phyloP scores from a whole-genome alignment of 2,888 invertebrate species.

The Meganola albula region DNA sequence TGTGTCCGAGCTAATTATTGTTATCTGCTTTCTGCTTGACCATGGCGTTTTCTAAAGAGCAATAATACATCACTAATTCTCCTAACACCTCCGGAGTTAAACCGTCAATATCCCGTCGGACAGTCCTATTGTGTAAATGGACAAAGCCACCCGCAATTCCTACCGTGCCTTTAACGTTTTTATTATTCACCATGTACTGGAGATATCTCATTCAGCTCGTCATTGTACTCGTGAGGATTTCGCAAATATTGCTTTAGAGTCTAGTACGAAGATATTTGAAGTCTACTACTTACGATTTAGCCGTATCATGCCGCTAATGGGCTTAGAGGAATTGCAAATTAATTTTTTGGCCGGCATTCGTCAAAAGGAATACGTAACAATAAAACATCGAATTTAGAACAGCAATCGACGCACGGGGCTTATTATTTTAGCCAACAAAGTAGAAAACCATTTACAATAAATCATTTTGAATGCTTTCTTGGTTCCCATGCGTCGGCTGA shows the following conservation, averaged over 20 bases:
- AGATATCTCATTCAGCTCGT: conserved; percentile 62
- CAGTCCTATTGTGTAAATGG: conserved; percentile 50
- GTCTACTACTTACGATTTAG: conserved; percentile 39
- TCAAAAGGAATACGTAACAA: conserved; percentile 56
- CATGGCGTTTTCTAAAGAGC: conserved; percentile 61
- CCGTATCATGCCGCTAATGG: conserved; percentile 47
- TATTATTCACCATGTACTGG: conserved; percentile 61
- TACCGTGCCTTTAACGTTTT: conserved; percentile 66
- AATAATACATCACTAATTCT: conserved; percentile 76
- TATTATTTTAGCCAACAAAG: conserved; percentile 79
- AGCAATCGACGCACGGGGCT: conserved; percentile 58
- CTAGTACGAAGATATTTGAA: conserved; percentile 13
- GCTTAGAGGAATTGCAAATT: conserved; percentile 58
- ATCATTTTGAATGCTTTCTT: conserved; percentile 77
- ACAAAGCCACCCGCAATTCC: conserved; percentile 72
- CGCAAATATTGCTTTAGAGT: conserved; percentile 27
- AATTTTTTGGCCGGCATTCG: conserved; percentile 49
- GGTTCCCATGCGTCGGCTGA: conserved; percentile 71
- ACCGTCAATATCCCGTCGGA: conserved; percentile 59
- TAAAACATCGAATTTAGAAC: conserved; percentile 73
- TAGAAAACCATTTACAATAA: conserved; percentile 78
- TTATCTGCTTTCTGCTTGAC: conserved; percentile 74
- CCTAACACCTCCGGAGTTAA: conserved; percentile 69
- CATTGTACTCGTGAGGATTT: conserved; percentile 35
- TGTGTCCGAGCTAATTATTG: conserved; percentile 73